These are phyloP conservation scores for Pseudococcus viburni DNA, from an alignment of 2,888 invertebrate species.

Conservation along the genomic window DNA sequence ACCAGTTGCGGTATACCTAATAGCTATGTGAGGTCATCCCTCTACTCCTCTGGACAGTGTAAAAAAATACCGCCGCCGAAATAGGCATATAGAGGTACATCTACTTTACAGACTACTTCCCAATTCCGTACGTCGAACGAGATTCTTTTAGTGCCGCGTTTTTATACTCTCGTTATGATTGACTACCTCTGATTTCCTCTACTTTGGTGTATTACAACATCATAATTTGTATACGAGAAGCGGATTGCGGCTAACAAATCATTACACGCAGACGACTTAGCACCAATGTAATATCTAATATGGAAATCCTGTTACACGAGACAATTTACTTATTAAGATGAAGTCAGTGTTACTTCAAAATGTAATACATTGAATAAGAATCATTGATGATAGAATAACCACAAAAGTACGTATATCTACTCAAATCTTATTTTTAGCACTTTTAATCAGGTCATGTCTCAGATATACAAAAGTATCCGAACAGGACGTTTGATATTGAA, in stretches of 20 bases:
- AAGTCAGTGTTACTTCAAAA: background rate
- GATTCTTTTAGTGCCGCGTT: background rate
- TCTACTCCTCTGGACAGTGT: background rate
- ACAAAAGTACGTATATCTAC: background rate
- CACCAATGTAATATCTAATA: conserved; percentile 10
- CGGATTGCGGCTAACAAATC: conserved; percentile 10
- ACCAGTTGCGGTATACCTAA: conserved; percentile 24
- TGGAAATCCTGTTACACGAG: background rate
- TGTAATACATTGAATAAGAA: background rate
- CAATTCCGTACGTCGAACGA: conserved; percentile 8
- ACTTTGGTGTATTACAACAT: background rate
- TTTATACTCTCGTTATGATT: conserved; percentile 10
- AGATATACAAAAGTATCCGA: too few relatives aligned
- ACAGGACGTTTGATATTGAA: too few relatives aligned
- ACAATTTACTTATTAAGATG: background rate
- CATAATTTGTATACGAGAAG: background rate
- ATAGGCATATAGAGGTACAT: background rate
- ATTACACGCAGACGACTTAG: conserved; percentile 1
- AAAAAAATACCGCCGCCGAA: conserved; percentile 25
- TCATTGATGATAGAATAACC: background rate
- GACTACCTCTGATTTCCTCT: conserved; percentile 1
- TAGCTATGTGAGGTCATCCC: background rate
- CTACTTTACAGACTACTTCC: background rate
- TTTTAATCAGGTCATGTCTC: background rate
- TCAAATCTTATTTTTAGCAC: background rate